Percentiles rank a stretch among this genome's conserved stretches.
These are phyloP conservation scores for Umimayanthus kanabou DNA, from an alignment of 92 coral and sea anemone species.

Conservation along the genomic window DNA sequence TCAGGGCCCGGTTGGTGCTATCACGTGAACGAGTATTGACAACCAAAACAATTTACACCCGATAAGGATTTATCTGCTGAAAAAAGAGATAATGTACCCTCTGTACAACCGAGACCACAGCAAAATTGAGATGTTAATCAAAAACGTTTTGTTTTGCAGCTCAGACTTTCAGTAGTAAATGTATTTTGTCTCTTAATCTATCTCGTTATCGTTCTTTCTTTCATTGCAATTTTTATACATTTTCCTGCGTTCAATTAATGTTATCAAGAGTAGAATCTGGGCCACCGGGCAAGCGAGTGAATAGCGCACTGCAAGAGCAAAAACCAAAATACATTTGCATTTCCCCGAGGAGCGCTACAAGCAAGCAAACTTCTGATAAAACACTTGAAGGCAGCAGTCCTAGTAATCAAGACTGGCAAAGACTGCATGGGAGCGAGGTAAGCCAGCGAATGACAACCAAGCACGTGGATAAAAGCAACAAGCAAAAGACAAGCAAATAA, in stretches of 20 bases:
- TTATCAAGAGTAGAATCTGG: neutral
- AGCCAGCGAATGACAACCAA: neutral
- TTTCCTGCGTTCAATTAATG: too few species aligned
- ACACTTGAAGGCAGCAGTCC: neutral
- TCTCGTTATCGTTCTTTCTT: too few species aligned
- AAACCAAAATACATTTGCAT: too few species aligned
- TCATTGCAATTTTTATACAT: too few species aligned
- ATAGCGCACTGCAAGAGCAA: neutral
- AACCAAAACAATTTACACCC: too few species aligned
- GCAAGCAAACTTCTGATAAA: neutral
- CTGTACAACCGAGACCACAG: neutral
- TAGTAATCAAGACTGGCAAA: neutral
- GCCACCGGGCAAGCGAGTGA: neutral
- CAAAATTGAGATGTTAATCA: neutral
- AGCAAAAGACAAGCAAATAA: neutral
- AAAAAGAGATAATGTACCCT: too few species aligned
- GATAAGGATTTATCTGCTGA: too few species aligned
- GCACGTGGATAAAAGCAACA: constrained; percentile 17
- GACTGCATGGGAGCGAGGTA: neutral
- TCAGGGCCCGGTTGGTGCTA: neutral
- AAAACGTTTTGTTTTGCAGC: neutral
- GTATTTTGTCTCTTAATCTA: neutral
- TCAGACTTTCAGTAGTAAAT: neutral
- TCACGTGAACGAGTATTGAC: too few species aligned
- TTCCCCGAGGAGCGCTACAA: neutral